Evolutionary conservation across 2,113 vertebrate species (phyloP), one percentile per base, ranked within the genome.

Genomic region (Gymnobelideus leadbeateri): DNA sequence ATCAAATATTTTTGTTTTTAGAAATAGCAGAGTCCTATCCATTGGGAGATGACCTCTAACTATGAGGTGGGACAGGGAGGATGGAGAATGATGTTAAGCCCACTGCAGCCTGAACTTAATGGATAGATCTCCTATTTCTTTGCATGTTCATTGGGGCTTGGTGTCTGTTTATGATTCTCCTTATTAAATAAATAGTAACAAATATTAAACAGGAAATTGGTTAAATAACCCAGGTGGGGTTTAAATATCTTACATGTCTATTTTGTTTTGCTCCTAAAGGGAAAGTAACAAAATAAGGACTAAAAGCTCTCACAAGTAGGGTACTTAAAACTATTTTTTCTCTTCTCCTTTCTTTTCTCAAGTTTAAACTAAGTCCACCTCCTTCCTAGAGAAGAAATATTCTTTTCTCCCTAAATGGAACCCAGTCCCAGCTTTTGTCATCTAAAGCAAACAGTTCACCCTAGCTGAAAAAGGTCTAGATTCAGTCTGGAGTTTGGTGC

Each of bases 21-120:
- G 47, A 28, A 51, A 25, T 1, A 0, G 0, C 7, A 52, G 50
- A 46, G 16, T 0, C 24, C 43, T 25, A 14, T 89, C 25, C 14
- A n/a, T 43, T 84, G 68, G 37, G n/a, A 84, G 14, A n/a, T n/a
- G 68, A 84, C 19, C 16, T 84, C 5, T 84, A 43, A 68, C 31
- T 68, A 31, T 61, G 47, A 49, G 47, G 47, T 49, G 10, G 28
- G 55, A 10, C 10, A 3, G 2, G 11, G 53, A 49, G 47, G 4
- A 49, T 2, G 47, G 53, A 21, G 21, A 54, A 55, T 37, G 57
- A 68, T 68, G 28, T 14, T 68, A 68, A 57, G 26, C 23, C 26
- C 55, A 57, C 55, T 9, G 25, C 28, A 37, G 11, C 11, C 28
- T 43, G 5, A 23, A 84, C 19, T 84, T 43, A 84, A 84, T 84